These are phyloP conservation scores for Chondrosia reniformis DNA, from an alignment of 37 sponge, comb jelly and placozoan species.

Conservation along the genomic window DNA sequence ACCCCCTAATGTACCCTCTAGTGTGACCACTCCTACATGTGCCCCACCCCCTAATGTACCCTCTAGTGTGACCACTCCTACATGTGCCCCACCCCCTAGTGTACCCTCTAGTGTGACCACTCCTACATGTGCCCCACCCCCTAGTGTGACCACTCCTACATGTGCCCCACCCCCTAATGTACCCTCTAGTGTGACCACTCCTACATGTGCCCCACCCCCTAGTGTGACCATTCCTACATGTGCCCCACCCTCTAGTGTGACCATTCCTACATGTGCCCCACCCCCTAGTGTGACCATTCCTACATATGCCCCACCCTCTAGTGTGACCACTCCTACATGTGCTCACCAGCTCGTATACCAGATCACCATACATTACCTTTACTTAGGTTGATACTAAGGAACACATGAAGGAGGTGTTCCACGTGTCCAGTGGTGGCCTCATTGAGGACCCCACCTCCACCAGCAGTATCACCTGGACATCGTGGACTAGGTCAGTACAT, in stretches of 20 bases:
- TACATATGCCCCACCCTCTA: background rate
- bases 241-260: background rate
- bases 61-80: background rate
- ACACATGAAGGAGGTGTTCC: conserved; percentile 56
- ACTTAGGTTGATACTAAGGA: conserved; percentile 61
- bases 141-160: background rate
- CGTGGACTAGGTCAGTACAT: conserved; percentile 71
- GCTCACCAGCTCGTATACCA: background rate
- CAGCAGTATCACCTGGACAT: conserved; percentile 57
- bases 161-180: background rate
- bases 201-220: background rate
- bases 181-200: background rate
- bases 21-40: background rate
- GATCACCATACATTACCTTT: background rate
- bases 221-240: background rate
- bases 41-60: background rate
- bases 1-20: background rate
- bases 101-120: no score
- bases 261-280: background rate
- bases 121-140: background rate
- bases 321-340: background rate
- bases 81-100: background rate
- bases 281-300: background rate
- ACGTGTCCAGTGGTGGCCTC: conserved; percentile 35
- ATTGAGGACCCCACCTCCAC: conserved; percentile 24